phyloP scores from a whole-genome alignment of 2,888 invertebrate species.

The Dasypolia templi region DNA sequence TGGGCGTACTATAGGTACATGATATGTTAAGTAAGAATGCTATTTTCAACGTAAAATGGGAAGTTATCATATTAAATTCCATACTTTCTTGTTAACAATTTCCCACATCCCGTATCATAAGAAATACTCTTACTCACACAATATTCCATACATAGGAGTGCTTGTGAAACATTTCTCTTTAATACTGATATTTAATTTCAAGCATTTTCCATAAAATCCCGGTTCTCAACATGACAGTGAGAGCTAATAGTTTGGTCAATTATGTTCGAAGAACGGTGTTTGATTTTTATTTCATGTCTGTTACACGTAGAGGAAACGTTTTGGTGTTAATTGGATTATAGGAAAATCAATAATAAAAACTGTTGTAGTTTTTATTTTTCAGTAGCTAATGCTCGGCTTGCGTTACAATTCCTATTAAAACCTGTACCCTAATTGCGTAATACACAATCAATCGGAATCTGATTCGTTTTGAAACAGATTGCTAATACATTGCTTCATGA shows the following conservation, averaged over 20 bases:
- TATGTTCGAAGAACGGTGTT: not conserved
- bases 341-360: too few relatives aligned
- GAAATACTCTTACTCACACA: too few relatives aligned
- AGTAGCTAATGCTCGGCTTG: too few relatives aligned
- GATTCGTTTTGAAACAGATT: too few relatives aligned
- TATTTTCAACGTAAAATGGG: not conserved
- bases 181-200: conserved; percentile 58
- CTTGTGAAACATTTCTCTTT: conserved; percentile 41
- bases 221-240: conserved; percentile 54
- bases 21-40: too few relatives aligned
- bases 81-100: conserved; percentile 14
- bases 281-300: not conserved
- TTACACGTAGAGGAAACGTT: too few relatives aligned
- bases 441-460: too few relatives aligned
- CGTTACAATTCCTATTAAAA: too few relatives aligned
- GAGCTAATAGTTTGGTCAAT: conserved; percentile 17
- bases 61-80: conserved; percentile 11
- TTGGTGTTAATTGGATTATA: not conserved
- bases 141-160: conserved; percentile 15
- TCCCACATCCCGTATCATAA: not conserved
- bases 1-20: too few relatives aligned
- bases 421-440: too few relatives aligned
- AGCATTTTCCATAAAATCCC: conserved; percentile 64
- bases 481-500: too few relatives aligned
- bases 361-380: too few relatives aligned